Evolutionary conservation across 1,140 invertebrate species (phyloP).

Genomic region (Plectrocnemia conspersa): DNA sequence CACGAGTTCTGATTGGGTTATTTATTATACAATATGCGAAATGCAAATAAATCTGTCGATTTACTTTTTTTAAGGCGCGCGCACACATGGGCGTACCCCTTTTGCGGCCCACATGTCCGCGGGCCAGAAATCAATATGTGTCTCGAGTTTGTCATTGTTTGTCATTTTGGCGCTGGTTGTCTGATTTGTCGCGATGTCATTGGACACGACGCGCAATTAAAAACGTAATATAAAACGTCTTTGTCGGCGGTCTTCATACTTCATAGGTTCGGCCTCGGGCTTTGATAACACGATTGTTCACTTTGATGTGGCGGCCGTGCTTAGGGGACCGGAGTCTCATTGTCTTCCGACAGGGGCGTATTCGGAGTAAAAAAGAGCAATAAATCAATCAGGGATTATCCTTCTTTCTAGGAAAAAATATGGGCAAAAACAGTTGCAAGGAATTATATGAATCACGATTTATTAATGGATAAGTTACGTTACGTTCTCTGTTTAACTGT

Average conservation of each 20-base stretch:
- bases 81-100: background rate
- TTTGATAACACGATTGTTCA: slow-evolving; percentile 11
- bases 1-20: no score
- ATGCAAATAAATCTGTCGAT: background rate
- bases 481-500: no score
- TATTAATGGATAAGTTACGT: no score
- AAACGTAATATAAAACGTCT: slow-evolving; percentile 8
- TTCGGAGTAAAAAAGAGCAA: slow-evolving; percentile 1
- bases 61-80: background rate
- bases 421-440: no score
- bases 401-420: no score
- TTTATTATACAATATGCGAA: background rate
- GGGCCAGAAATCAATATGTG: background rate
- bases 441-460: no score
- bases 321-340: slow-evolving; percentile 11
- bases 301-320: slow-evolving; percentile 13
- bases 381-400: no score
- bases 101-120: background rate
- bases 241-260: slow-evolving; percentile 1
- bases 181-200: background rate
- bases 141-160: background rate
- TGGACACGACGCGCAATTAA: slow-evolving; percentile 3
- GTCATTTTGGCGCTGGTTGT: background rate
- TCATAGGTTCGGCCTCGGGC: slow-evolving; percentile 2
- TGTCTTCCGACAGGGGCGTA: slow-evolving; percentile 6